Conservation (phyloP, 1,140 invertebrate genomes). For the Drosophila sechellia region DNA sequence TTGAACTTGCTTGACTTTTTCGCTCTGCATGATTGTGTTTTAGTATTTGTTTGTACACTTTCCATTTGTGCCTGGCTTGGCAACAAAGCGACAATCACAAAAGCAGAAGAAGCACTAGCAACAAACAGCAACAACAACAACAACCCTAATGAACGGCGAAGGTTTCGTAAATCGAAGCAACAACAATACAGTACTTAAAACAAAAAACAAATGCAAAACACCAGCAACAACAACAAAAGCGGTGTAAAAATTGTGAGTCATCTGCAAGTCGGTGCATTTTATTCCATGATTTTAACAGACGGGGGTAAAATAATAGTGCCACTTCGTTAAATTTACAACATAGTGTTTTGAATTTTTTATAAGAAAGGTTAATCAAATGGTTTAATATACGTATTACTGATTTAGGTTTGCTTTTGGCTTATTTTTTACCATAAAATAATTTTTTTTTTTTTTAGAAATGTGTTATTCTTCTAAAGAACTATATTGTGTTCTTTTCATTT, state of each 20-base stretch:
- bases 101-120: slow-evolving; percentile 32
- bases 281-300: slow-evolving; percentile 23
- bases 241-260: slow-evolving; percentile 75
- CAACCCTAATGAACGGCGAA: slow-evolving; percentile 40
- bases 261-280: slow-evolving; percentile 65
- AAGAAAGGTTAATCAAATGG: neutral
- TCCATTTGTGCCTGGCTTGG: slow-evolving; percentile 72
- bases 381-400: neutral
- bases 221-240: slow-evolving; percentile 36
- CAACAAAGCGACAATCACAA: slow-evolving; percentile 64
- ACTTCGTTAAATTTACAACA: no score
- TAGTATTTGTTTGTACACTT: slow-evolving; percentile 42
- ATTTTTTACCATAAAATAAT: no score
- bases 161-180: slow-evolving; percentile 74
- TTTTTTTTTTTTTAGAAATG: no score
- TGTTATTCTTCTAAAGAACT: no score
- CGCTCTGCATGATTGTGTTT: neutral
- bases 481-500: no score
- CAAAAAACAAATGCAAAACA: slow-evolving; percentile 63
- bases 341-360: no score
- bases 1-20: neutral
- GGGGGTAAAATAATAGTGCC: neutral
- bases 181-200: slow-evolving; percentile 68
- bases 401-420: no score
- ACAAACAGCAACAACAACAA: slow-evolving; percentile 30